Percentiles rank a stretch among this genome's conserved stretches.
Evolutionary conservation across 2,888 invertebrate genomes (phyloP).

Genomic region (Lasioglossum vierecki): DNA sequence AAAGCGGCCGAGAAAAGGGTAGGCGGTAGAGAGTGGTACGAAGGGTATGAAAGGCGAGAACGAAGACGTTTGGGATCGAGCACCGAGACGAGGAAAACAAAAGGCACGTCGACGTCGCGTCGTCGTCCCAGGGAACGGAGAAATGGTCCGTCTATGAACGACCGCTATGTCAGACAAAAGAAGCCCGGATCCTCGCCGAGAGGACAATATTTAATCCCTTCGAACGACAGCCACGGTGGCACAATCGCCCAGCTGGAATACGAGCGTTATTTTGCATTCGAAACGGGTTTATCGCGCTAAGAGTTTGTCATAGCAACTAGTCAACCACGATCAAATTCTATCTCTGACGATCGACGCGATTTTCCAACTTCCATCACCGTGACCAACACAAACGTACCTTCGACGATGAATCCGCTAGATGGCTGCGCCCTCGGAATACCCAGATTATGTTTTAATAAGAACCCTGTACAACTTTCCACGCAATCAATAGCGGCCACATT

Average conservation of each 20-base stretch:
- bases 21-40: neutral
- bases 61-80: constrained; percentile 52
- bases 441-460: constrained; percentile 23
- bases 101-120: constrained; percentile 26
- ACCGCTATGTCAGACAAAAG: constrained; percentile 46
- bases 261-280: constrained; percentile 29
- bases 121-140: constrained; percentile 42
- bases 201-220: constrained; percentile 64
- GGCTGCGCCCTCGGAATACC: neutral
- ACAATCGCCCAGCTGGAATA: constrained; percentile 23
- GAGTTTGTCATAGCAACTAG: neutral
- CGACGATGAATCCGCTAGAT: neutral
- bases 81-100: constrained; percentile 57
- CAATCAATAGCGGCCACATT: neutral
- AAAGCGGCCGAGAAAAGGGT: constrained; percentile 28
- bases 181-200: constrained; percentile 21
- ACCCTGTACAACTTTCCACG: neutral
- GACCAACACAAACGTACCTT: neutral
- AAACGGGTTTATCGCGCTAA: constrained; percentile 37
- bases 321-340: neutral
- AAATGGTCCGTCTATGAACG: constrained; percentile 52
- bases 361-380: neutral
- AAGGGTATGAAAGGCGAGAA: constrained; percentile 42
- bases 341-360: neutral
- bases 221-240: constrained; percentile 21